phyloP scores from a whole-genome alignment of 2,113 vertebrate genomes.

The Centropristis striata region DNA sequence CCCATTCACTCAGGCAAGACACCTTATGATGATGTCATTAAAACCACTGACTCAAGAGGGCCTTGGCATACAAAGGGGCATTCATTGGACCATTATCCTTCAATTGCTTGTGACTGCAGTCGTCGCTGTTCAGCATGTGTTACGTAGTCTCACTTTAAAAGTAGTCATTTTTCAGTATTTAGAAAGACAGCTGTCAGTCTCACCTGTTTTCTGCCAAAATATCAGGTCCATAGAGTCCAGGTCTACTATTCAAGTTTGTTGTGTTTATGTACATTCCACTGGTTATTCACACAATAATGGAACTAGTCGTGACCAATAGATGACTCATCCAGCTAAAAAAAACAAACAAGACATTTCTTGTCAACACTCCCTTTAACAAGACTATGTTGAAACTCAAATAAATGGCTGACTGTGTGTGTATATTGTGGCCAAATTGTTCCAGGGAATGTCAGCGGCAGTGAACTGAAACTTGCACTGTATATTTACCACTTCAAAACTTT shows the following conservation, averaged over 20 bases:
- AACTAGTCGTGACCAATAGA: conserved; percentile 8
- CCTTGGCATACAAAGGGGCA: background rate
- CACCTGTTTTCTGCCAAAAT: background rate
- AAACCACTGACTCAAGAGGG: background rate
- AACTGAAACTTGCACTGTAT: too few relatives aligned
- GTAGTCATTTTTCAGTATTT: background rate
- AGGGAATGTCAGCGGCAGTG: too few relatives aligned
- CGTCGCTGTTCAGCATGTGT: background rate
- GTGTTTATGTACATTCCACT: background rate
- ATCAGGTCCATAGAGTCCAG: background rate
- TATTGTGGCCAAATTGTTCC: too few relatives aligned
- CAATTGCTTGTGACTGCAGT: background rate
- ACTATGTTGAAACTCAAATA: too few relatives aligned
- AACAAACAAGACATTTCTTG: background rate
- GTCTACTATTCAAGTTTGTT: background rate
- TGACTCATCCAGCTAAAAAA: conserved; percentile 19
- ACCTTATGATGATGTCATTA: background rate
- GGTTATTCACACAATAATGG: conserved; percentile 2
- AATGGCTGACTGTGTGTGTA: too few relatives aligned
- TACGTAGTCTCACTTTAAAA: background rate
- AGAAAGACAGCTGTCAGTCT: background rate
- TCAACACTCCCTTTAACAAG: background rate
- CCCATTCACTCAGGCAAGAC: background rate
- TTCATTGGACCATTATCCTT: background rate
- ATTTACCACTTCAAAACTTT: too few relatives aligned